Evolutionary conservation across 2,797 vertebrate genomes (phyloP).

Genomic region (Selene dorsalis): DNA sequence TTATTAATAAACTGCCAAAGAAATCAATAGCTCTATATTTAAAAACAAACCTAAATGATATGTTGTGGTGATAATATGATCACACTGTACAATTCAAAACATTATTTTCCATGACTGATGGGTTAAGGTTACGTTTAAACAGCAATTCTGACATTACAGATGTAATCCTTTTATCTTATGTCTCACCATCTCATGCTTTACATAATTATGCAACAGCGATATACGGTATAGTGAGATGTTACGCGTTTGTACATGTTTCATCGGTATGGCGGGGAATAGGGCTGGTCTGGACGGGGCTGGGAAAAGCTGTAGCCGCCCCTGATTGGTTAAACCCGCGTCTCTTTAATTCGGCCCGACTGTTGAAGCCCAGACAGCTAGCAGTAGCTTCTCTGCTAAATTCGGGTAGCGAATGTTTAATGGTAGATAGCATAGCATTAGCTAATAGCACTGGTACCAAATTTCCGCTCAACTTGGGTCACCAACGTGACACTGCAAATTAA

Average conservation of each 20-base stretch:
- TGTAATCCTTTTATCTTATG: neutral
- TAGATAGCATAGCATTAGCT: conserved; percentile 32
- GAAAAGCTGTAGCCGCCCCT: neutral
- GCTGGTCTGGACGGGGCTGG: neutral
- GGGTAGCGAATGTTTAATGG: neutral
- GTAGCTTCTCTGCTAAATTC: conserved; percentile 38
- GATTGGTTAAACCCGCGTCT: conserved; percentile 66
- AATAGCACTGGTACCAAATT: neutral
- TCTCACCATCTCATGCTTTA: too few relatives aligned
- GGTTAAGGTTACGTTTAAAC: neutral
- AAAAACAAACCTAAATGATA: neutral
- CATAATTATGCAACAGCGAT: too few relatives aligned
- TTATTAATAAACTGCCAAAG: neutral
- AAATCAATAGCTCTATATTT: neutral
- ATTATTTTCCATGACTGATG: neutral
- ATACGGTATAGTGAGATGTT: too few relatives aligned
- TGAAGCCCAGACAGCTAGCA: conserved; percentile 25
- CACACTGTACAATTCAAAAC: neutral
- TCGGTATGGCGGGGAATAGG: too few relatives aligned
- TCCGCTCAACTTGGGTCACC: neutral
- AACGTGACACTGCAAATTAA: neutral
- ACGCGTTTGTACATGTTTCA: neutral
- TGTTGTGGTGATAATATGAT: neutral
- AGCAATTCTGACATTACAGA: neutral
- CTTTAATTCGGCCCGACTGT: conserved; percentile 70